Base-by-base conservation (phyloP, 1,140 invertebrate species). In the Stegodyphus dumicola region DNA sequence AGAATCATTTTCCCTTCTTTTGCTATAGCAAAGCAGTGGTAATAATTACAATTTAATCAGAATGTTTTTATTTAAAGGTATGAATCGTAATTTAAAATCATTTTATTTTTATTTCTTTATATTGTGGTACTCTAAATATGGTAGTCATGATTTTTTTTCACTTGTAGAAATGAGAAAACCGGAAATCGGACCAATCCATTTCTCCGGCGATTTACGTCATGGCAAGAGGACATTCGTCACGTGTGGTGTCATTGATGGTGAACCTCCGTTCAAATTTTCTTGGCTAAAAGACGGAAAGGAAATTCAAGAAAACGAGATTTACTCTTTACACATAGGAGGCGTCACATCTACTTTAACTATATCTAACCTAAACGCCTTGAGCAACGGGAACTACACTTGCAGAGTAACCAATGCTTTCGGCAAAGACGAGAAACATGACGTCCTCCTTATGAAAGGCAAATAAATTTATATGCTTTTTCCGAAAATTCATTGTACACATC, bases 171-270 rank as follows among this genome's bases (percentile, higher is more conserved):
- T 60, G 56, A 60, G 5, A 5, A 15, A 9, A 10, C 87, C 87
- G 49, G 17, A 52, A 33, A 69, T 88, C 15, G 66, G 17, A 33
- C 78, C 85, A 69, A 79, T 88, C 17, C 70, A 71, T 17, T 87
- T 88, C 81, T 66, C 88, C 3, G 48, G 49, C 9, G 93, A 93
- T 51, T 93, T 95, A 77, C 92, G 93, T 70, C 93, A 93, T 88
- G 95, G 95, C 64, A 94, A 92, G 84, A 91, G 92, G 85, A 91
- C 91, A 60, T 92, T 92, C 88, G 90, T 95, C 56, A 93, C 93
- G 49, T 88, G 88, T 56, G 65, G 15, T 18, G 17, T 67, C 17
- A 67, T 67, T n/a, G 65, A 67, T n/a, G 65, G 65, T 7, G 65
- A 67, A n/a, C 70, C 70, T 13, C 70, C 70, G 18, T 73, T 73